Conservation (phyloP, 2,888 invertebrate genomes). For the Mimas tiliae region DNA sequence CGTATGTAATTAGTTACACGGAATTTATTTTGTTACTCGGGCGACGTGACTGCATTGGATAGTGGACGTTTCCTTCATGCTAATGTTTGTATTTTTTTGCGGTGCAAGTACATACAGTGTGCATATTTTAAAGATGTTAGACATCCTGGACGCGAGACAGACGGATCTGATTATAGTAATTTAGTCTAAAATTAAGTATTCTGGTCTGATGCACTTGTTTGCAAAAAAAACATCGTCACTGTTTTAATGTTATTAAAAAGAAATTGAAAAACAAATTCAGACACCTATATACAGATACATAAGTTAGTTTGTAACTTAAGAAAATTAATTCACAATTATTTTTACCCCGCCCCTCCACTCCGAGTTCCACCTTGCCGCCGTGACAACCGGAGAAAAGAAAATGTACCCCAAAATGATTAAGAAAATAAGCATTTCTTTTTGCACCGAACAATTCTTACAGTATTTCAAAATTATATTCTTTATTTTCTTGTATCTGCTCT, state of each 20-base stretch:
- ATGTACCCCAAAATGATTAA: too few relatives aligned
- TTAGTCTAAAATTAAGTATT: constrained; percentile 18
- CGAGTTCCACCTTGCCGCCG: too few relatives aligned
- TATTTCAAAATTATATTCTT: too few relatives aligned
- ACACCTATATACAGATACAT: not conserved
- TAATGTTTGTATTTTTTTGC: constrained; percentile 21
- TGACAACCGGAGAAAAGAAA: too few relatives aligned
- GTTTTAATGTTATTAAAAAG: not conserved
- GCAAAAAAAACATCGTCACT: not conserved
- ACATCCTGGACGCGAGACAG: constrained; percentile 19
- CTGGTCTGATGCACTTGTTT: not conserved
- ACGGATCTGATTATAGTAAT: constrained; percentile 14
- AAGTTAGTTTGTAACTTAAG: too few relatives aligned
- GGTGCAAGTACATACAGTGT: constrained; percentile 21
- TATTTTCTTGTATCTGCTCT: too few relatives aligned
- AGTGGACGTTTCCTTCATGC: constrained; percentile 21
- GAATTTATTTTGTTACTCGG: constrained; percentile 16
- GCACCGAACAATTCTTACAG: too few relatives aligned
- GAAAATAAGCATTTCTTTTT: not conserved
- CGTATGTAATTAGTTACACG: constrained; percentile 12
- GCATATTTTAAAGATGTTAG: constrained; percentile 17
- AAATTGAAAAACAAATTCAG: not conserved
- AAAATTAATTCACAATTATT: too few relatives aligned
- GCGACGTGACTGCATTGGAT: constrained; percentile 17
- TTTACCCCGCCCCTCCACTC: too few relatives aligned